phyloP scores from a whole-genome alignment of 1,140 invertebrate species.

The Chrysomallon squamiferum region DNA sequence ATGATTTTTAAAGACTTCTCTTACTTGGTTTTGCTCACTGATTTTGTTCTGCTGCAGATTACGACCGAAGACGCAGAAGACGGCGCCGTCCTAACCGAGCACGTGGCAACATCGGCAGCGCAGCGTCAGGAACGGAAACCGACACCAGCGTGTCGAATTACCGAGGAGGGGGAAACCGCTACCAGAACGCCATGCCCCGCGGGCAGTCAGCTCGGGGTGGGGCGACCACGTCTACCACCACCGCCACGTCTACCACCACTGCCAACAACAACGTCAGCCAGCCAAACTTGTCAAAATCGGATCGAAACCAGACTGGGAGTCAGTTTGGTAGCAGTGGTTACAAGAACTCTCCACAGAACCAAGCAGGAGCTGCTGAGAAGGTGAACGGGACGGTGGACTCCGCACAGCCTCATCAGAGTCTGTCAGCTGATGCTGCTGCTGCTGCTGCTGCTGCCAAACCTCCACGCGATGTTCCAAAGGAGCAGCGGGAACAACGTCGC shows the following conservation, averaged over 20 bases:
- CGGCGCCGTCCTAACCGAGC: constrained; percentile 35
- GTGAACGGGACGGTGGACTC: constrained; percentile 8
- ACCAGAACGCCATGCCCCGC: constrained; percentile 3
- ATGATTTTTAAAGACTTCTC: background rate
- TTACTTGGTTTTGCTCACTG: too few species aligned
- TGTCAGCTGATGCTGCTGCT: constrained; percentile 17
- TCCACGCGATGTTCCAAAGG: constrained; percentile 18
- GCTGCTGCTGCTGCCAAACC: background rate
- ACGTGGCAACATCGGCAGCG: constrained; percentile 42
- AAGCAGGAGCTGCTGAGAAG: constrained; percentile 17
- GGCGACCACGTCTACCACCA: background rate
- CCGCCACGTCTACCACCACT: background rate
- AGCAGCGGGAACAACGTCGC: constrained; percentile 29
- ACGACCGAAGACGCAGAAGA: constrained; percentile 36
- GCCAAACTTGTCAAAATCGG: constrained; percentile 5
- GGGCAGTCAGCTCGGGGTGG: constrained; percentile 10
- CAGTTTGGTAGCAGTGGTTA: constrained; percentile 11
- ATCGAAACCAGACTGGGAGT: constrained; percentile 5
- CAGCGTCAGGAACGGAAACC: constrained; percentile 57
- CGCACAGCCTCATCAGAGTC: too few species aligned
- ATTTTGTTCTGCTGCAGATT: constrained; percentile 37
- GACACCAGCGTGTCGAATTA: constrained; percentile 58
- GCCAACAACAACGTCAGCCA: constrained; percentile 3
- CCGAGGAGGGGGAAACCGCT: constrained; percentile 22
- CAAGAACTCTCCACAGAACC: constrained; percentile 21